Conservation (phyloP, 2,113 vertebrate species). For the Rhagologus leucostigma region DNA sequence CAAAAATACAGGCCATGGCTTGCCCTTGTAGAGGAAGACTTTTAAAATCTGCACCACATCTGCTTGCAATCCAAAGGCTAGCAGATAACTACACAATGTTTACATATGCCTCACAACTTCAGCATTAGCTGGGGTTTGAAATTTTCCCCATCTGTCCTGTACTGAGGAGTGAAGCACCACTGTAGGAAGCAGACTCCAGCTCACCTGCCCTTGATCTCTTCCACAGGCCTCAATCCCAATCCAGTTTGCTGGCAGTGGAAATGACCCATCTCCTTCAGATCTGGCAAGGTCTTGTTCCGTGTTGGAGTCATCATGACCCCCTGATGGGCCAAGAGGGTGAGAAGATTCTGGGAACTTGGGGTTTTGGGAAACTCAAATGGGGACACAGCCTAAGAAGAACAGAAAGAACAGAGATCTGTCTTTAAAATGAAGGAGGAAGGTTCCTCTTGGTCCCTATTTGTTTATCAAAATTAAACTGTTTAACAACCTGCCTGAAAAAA, state of each 20-base stretch:
- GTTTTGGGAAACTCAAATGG: slow-evolving; percentile 89
- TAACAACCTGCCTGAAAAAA: not conserved
- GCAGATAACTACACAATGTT: not conserved
- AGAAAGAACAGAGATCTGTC: not conserved
- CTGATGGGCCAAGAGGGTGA: slow-evolving; percentile 88
- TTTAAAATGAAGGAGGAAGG: not conserved
- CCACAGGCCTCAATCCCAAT: slow-evolving; percentile 63
- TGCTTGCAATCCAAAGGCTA: not conserved
- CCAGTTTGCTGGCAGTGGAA: slow-evolving; percentile 72
- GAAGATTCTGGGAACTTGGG: slow-evolving; percentile 89
- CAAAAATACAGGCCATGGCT: not conserved
- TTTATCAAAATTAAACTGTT: not conserved
- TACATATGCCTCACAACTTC: not conserved
- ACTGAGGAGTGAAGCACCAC: not conserved
- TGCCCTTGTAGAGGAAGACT: not conserved
- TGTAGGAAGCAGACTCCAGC: not conserved
- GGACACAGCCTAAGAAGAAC: slow-evolving; percentile 73
- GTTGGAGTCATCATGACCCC: slow-evolving; percentile 75
- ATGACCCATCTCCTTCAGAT: slow-evolving; percentile 78
- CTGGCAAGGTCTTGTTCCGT: slow-evolving; percentile 78
- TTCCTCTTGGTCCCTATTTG: not conserved
- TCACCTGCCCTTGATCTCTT: slow-evolving; percentile 75
- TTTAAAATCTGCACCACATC: not conserved
- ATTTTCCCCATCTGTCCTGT: not conserved
- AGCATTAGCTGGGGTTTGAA: not conserved